These are phyloP conservation scores for Phylloscopus whistleri DNA, from an alignment of 2,113 vertebrate species.

Conservation along the genomic window DNA sequence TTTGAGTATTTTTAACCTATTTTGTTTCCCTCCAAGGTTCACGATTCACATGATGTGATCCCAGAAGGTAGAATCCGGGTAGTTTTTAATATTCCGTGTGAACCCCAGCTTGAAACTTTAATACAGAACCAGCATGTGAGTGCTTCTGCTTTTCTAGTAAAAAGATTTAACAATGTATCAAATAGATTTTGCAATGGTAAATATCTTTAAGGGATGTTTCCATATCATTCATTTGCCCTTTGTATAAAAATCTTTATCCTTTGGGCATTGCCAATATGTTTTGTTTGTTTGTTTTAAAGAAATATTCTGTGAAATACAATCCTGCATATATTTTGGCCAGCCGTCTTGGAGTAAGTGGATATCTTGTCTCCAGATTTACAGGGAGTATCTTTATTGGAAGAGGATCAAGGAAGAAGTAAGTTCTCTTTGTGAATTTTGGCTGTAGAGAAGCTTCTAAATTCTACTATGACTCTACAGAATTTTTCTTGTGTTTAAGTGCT, in stretches of 20 bases:
- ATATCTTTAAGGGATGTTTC: not conserved
- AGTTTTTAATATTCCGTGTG: slow-evolving; percentile 89
- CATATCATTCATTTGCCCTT: not conserved
- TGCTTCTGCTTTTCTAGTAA: not conserved
- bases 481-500: not conserved
- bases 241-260: not conserved
- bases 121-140: slow-evolving; percentile 98
- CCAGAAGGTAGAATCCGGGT: slow-evolving; percentile 91
- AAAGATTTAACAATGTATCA: not conserved
- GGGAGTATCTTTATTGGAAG: slow-evolving; percentile 97
- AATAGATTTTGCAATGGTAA: not conserved
- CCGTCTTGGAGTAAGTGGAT: slow-evolving; percentile 91
- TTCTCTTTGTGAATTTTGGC: slow-evolving; percentile 27
- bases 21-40: slow-evolving; percentile 76
- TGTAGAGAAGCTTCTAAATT: slow-evolving; percentile 8
- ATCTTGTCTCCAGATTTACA: slow-evolving; percentile 98
- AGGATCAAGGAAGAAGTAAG: slow-evolving; percentile 96
- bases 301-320: slow-evolving; percentile 95
- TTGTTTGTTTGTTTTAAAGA: slow-evolving; percentile 80
- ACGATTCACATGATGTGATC: slow-evolving; percentile 91
- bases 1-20: not conserved
- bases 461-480: not conserved
- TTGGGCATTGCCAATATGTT: slow-evolving; percentile 1
- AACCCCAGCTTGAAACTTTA: slow-evolving; percentile 89
- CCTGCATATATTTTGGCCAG: slow-evolving; percentile 94